These are phyloP conservation scores for Cephus sareptanus DNA, from an alignment of 2,888 invertebrate species.

Conservation along the genomic window DNA sequence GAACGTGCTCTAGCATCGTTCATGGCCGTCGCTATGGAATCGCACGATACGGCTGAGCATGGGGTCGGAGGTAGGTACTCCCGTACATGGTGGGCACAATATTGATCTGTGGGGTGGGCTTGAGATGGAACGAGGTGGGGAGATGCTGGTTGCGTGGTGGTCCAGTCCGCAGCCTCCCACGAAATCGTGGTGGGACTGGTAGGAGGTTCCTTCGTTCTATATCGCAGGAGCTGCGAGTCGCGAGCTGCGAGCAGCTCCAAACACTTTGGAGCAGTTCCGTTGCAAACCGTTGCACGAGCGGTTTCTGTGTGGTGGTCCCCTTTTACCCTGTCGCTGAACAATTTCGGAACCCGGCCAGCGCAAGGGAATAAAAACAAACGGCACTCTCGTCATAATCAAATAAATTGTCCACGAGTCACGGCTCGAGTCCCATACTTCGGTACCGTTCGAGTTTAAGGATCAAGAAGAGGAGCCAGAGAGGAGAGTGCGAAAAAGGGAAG, in stretches of 20 bases:
- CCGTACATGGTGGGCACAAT: conserved; percentile 59
- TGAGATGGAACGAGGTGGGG: conserved; percentile 33
- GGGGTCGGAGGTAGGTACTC: conserved; percentile 26
- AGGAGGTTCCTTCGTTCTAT: conserved; percentile 30
- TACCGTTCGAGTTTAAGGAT: not conserved
- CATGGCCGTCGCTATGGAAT: conserved; percentile 27
- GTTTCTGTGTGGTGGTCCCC: conserved; percentile 14
- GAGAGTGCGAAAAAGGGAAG: not conserved
- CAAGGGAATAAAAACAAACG: not conserved
- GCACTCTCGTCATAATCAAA: not conserved
- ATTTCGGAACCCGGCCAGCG: not conserved
- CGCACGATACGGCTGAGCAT: conserved; percentile 9
- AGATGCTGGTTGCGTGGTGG: conserved; percentile 55
- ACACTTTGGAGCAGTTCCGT: conserved; percentile 33
- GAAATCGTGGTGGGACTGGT: conserved; percentile 50
- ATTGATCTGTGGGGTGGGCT: conserved; percentile 58
- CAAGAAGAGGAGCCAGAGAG: not conserved
- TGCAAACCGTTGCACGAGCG: conserved; percentile 35
- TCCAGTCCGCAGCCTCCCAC: conserved; percentile 63
- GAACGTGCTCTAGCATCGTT: conserved; percentile 33
- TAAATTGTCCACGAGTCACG: not conserved
- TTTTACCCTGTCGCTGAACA: not conserved
- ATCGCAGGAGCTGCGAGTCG: conserved; percentile 20
- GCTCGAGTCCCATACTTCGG: not conserved
- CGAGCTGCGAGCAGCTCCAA: conserved; percentile 14